Evolutionary conservation across 2,888 invertebrate genomes (phyloP), one percentile per base, ranked within the genome.

Genomic region (Pyrochroa serraticornis): DNA sequence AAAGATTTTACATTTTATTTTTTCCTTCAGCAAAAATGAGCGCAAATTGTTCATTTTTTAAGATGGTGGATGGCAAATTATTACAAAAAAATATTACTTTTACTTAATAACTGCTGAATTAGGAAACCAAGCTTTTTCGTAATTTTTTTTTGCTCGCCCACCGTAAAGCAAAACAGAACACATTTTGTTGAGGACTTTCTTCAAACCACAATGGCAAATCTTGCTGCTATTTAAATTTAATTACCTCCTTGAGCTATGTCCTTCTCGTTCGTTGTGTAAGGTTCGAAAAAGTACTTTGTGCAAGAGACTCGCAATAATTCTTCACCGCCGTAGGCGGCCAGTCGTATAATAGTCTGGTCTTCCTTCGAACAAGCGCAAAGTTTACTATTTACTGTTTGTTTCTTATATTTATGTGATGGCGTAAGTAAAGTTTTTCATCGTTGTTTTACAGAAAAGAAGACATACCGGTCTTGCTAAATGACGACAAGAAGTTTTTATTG

Each of bases 301-400:
- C 22, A 5, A 22, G 41, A 3, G 41, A 41, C 51, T 47, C 41
- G 33, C 57, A 43, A 57, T 60, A 63, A 63, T 55, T 60, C 58
- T 59, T 22, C 22, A 22, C 56, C 60, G 60, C 60, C 41, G 37
- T 58, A 58, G 55, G 55, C 56, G 62, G 58, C 63, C 58, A 64
- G 45, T 60, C 61, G 57, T 67, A 59, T 63, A 62, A 67, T 66
- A 62, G 65, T 65, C 53, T 60, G 60, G 58, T 63, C 65, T 53
- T 65, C 57, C 48, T 51, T 58, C 53, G 32, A 43, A 48, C 58
- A 39, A 52, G 53, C 53, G 63, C 66, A 70, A 70, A 67, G 63
- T 68, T 67, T 53, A 62, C 69, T 68, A 68, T 70, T 70, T 69
- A 69, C 67, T 67, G 66, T 65, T 68, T 56, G 45, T 58, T 51